phyloP scores from a whole-genome alignment of 2,113 vertebrate species.

The Gadus chalcogrammus region DNA sequence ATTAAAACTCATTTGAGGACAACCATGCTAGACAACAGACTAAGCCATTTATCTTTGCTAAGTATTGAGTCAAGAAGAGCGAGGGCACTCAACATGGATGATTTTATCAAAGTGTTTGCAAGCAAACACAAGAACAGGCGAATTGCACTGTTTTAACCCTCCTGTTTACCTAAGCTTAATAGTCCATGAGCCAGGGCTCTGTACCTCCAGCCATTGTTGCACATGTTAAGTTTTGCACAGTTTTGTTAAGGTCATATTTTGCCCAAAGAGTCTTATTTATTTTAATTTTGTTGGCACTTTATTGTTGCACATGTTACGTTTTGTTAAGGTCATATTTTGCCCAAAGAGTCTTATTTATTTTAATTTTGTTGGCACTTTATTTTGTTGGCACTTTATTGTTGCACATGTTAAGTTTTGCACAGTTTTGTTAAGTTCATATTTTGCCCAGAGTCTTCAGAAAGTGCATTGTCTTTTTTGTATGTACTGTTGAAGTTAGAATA shows the following conservation, averaged over 20 bases:
- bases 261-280: no score
- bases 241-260: neutral
- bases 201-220: no score
- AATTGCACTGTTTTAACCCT: neutral
- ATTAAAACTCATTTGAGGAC: slow-evolving; percentile 6
- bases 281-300: no score
- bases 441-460: neutral
- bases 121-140: neutral
- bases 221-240: neutral
- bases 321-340: neutral
- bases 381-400: no score
- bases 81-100: neutral
- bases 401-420: neutral
- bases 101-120: slow-evolving; percentile 6
- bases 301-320: neutral
- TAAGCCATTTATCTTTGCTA: slow-evolving; percentile 14
- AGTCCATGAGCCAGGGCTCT: no score
- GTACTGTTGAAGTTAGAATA: no score
- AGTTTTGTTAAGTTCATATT: neutral
- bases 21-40: slow-evolving; percentile 8
- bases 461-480: no score
- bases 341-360: no score
- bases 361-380: no score
- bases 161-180: no score
- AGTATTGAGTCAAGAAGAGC: slow-evolving; percentile 6